Evolutionary conservation across 1,140 invertebrate species (phyloP).

Genomic region (Pogonognathellus flavescens): DNA sequence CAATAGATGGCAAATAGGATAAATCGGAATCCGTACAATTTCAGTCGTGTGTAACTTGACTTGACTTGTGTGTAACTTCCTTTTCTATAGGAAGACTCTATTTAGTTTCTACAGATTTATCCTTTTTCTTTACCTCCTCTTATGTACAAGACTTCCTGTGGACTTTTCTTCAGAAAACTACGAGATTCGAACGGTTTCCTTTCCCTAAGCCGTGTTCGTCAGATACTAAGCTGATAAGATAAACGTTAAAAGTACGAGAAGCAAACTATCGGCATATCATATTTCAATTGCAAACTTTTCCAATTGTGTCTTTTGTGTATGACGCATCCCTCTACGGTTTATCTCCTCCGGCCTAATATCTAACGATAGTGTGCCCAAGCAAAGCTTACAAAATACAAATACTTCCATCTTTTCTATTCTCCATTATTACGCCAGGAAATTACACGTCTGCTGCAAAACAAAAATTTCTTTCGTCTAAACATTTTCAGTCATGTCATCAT

Average conservation of each 20-base stretch:
- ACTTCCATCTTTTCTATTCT: too few species aligned
- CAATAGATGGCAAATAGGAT: slow-evolving; percentile 23
- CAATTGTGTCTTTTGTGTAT: slow-evolving; percentile 3
- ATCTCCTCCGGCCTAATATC: slow-evolving; percentile 11
- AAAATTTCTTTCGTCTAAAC: too few species aligned
- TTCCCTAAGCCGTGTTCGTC: slow-evolving; percentile 5
- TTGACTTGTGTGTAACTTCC: slow-evolving; percentile 17
- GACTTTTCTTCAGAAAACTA: slow-evolving; percentile 14
- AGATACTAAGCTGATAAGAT: slow-evolving; percentile 40
- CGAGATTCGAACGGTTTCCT: slow-evolving; percentile 10
- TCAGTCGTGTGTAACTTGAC: slow-evolving; percentile 23
- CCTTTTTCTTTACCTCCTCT: neutral
- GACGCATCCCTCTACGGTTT: neutral
- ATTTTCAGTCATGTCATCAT: too few species aligned
- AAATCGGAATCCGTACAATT: slow-evolving; percentile 14
- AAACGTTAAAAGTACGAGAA: slow-evolving; percentile 36
- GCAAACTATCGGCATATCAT: slow-evolving; percentile 46
- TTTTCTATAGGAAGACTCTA: slow-evolving; percentile 23
- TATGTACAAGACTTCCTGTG: slow-evolving; percentile 21
- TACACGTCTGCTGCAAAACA: too few species aligned
- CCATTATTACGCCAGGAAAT: too few species aligned
- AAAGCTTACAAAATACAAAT: too few species aligned
- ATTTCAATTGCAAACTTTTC: slow-evolving; percentile 50
- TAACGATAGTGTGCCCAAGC: neutral
- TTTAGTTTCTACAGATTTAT: slow-evolving; percentile 11